A percentile compares a stretch with the other conserved stretches of the same genome.
Conservation (phyloP, 2,113 vertebrate species). For the Amblyopsis rosae region DNA sequence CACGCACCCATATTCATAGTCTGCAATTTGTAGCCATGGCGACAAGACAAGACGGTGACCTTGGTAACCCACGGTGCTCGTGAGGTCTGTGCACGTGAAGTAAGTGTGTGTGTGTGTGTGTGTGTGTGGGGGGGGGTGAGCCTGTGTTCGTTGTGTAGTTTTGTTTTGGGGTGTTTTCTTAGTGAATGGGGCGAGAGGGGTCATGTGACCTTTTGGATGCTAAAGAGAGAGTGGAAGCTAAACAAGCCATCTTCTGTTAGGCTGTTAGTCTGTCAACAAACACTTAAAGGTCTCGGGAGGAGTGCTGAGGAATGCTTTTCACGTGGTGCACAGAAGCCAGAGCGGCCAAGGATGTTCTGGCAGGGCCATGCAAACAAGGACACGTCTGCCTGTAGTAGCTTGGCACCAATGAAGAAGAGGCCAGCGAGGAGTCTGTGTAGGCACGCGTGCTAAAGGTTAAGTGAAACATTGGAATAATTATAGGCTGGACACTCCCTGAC, state of each 20-base stretch:
- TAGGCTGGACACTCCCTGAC: conserved; percentile 55
- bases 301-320: conserved; percentile 62
- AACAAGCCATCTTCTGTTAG: conserved; percentile 64
- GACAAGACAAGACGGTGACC: conserved; percentile 79
- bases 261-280: conserved; percentile 76
- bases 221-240: conserved; percentile 62
- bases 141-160: conserved; percentile 36
- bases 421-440: conserved; percentile 16
- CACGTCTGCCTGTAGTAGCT: conserved; percentile 57
- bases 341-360: conserved; percentile 62
- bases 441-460: conserved; percentile 70
- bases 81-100: conserved; percentile 51
- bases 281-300: conserved; percentile 74
- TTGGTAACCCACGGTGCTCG: conserved; percentile 68
- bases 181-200: conserved; percentile 4
- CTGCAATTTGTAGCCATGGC: conserved; percentile 76
- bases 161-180: conserved; percentile 3
- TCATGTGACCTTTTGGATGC: conserved; percentile 71
- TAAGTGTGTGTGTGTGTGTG: too few relatives aligned
- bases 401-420: conserved; percentile 50
- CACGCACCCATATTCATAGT: conserved; percentile 25
- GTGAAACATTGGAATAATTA: conserved; percentile 75
- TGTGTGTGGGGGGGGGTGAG: conserved; percentile 6
- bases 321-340: conserved; percentile 63
- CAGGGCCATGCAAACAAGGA: conserved; percentile 65